Percentiles rank a stretch among this genome's conserved stretches.
These are phyloP conservation scores for Beris chalybata DNA, from an alignment of 2,888 invertebrate genomes.

Conservation along the genomic window DNA sequence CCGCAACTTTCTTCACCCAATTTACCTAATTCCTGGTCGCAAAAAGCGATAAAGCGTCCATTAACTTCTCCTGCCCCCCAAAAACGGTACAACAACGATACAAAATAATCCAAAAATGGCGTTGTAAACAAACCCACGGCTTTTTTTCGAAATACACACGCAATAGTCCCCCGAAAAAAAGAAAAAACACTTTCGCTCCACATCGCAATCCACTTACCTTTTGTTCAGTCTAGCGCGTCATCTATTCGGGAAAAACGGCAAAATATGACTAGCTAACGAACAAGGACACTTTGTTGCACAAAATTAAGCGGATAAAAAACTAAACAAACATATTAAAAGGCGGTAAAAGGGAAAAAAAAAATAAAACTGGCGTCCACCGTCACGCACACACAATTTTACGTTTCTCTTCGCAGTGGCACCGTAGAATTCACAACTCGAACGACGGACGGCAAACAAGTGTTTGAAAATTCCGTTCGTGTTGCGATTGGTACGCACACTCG, in stretches of 20 bases:
- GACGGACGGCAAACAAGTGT: constrained; percentile 15
- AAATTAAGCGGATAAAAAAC: not conserved
- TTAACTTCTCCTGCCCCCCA: too few species aligned
- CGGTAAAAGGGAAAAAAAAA: constrained; percentile 5
- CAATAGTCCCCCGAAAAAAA: not conserved
- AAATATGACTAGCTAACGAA: constrained; percentile 1
- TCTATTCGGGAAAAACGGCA: constrained; percentile 1
- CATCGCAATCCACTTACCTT: not conserved
- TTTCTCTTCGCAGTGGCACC: constrained; percentile 1
- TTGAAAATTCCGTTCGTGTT: not conserved
- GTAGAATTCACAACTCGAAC: not conserved
- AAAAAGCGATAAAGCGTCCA: too few species aligned
- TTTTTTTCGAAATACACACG: too few species aligned
- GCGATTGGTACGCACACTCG: not conserved
- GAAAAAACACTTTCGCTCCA: constrained; percentile 8
- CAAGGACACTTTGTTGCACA: constrained; percentile 14
- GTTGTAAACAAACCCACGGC: constrained; percentile 37
- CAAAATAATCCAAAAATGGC: constrained; percentile 28
- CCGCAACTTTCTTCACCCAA: too few species aligned
- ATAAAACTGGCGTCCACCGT: constrained; percentile 21
- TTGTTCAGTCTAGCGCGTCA: not conserved
- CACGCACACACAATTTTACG: constrained; percentile 6
- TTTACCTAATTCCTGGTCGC: too few species aligned
- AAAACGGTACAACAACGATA: too few species aligned
- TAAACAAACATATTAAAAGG: constrained; percentile 7